Percentiles rank a stretch among this genome's conserved stretches.
Evolutionary conservation across 2,888 invertebrate species (phyloP).

Genomic region (Drosophila imparisetae): DNA sequence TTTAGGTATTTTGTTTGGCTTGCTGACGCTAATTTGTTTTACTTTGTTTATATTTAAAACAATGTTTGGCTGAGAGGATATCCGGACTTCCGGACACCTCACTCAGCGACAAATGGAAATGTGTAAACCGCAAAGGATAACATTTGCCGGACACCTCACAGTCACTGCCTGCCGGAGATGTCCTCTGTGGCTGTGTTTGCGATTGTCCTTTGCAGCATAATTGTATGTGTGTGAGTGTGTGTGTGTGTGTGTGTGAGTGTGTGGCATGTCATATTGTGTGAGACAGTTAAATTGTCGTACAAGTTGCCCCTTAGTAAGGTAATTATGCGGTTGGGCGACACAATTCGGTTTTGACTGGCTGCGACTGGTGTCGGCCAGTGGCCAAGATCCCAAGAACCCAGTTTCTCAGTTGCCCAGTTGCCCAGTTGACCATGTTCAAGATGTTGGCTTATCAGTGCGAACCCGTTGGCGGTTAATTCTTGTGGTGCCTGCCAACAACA

Average conservation of each 20-base stretch:
- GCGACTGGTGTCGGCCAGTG: slow-evolving; percentile 36
- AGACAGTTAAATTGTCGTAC: slow-evolving; percentile 75
- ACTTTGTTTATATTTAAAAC: slow-evolving; percentile 80
- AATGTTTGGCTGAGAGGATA: slow-evolving; percentile 60
- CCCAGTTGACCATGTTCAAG: slow-evolving; percentile 13
- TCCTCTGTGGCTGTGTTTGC: slow-evolving; percentile 9
- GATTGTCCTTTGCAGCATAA: slow-evolving; percentile 35
- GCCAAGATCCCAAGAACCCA: not conserved
- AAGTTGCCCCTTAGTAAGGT: slow-evolving; percentile 59
- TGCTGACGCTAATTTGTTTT: slow-evolving; percentile 74
- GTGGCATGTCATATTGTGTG: slow-evolving; percentile 67
- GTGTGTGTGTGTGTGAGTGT: not conserved
- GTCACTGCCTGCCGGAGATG: slow-evolving; percentile 37
- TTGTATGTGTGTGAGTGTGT: slow-evolving; percentile 17
- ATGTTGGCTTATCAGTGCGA: slow-evolving; percentile 34
- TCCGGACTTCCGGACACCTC: slow-evolving; percentile 47
- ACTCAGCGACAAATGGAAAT: slow-evolving; percentile 57
- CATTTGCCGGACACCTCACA: slow-evolving; percentile 56
- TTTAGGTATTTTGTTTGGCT: slow-evolving; percentile 24
- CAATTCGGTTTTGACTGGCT: slow-evolving; percentile 40
- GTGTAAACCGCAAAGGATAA: slow-evolving; percentile 78
- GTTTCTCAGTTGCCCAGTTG: slow-evolving; percentile 4
- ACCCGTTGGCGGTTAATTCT: slow-evolving; percentile 53
- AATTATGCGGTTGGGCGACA: slow-evolving; percentile 65
- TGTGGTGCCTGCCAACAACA: slow-evolving; percentile 48